phyloP scores from a whole-genome alignment of 2,797 vertebrate species.

The Capromys pilorides region DNA sequence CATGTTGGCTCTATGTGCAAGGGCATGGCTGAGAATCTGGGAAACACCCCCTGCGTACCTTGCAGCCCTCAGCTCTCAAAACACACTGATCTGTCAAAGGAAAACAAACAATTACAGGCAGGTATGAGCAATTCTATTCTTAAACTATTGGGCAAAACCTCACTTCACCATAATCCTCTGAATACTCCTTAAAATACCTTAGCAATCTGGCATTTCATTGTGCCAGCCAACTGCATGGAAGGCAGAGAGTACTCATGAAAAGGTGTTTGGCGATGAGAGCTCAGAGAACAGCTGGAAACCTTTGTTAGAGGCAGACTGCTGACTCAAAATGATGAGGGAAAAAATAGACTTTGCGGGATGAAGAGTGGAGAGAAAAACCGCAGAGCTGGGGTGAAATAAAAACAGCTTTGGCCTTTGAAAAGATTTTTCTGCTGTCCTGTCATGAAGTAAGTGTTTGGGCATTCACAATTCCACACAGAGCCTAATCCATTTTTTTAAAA shows the following conservation, averaged over 20 bases:
- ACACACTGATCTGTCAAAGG: slow-evolving; percentile 37
- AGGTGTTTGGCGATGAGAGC: slow-evolving; percentile 67
- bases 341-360: slow-evolving; percentile 57
- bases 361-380: slow-evolving; percentile 56
- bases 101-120: slow-evolving; percentile 65
- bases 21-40: not conserved
- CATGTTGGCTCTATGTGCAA: not conserved
- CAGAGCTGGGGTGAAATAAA: not conserved
- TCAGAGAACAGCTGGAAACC: slow-evolving; percentile 73
- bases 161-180: slow-evolving; percentile 41
- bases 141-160: slow-evolving; percentile 58
- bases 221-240: not conserved
- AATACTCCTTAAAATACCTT: slow-evolving; percentile 57
- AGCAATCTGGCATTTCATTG: slow-evolving; percentile 42
- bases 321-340: slow-evolving; percentile 70
- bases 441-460: not conserved
- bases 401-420: slow-evolving; percentile 68
- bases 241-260: slow-evolving; percentile 69
- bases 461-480: slow-evolving; percentile 38
- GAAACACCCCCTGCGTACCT: not conserved
- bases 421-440: slow-evolving; percentile 58
- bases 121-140: slow-evolving; percentile 55
- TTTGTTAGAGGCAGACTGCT: slow-evolving; percentile 67
- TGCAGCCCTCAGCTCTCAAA: not conserved
- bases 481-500: slow-evolving; percentile 42